Conservation (phyloP, 2,797 vertebrate genomes). For the Phalanger gymnotis region DNA sequence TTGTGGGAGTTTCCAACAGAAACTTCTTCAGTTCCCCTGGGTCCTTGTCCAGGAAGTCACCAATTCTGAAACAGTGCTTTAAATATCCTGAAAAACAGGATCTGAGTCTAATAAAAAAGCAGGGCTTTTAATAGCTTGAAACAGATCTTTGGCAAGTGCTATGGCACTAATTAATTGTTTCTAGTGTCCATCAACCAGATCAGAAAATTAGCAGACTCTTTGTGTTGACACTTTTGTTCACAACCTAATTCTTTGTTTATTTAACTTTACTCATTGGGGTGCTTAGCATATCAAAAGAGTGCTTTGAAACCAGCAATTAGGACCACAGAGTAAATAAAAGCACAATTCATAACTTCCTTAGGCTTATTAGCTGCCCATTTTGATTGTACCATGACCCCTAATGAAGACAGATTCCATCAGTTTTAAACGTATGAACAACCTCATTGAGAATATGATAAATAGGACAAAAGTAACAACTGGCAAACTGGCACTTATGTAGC, state of each 20-base stretch:
- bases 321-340: not conserved
- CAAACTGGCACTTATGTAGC: not conserved
- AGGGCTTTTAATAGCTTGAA: not conserved
- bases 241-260: constrained; percentile 1
- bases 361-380: not conserved
- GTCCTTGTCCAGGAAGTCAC: not conserved
- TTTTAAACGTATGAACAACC: not conserved
- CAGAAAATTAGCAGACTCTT: not conserved
- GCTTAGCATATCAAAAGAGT: not conserved
- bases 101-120: not conserved
- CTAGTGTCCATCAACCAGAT: not conserved
- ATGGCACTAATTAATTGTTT: not conserved
- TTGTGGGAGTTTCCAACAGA: not conserved
- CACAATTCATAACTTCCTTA: not conserved
- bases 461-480: not conserved
- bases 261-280: constrained; percentile 33
- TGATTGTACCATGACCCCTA: not conserved
- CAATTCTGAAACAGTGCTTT: not conserved
- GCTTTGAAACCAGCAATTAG: not conserved
- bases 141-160: rapidly evolving
- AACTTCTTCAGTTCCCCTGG: not conserved
- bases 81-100: not conserved
- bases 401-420: not conserved
- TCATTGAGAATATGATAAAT: not conserved
- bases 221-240: constrained; percentile 19